phyloP scores from a whole-genome alignment of 2,888 invertebrate species.

The Eupithecia tripunctaria region DNA sequence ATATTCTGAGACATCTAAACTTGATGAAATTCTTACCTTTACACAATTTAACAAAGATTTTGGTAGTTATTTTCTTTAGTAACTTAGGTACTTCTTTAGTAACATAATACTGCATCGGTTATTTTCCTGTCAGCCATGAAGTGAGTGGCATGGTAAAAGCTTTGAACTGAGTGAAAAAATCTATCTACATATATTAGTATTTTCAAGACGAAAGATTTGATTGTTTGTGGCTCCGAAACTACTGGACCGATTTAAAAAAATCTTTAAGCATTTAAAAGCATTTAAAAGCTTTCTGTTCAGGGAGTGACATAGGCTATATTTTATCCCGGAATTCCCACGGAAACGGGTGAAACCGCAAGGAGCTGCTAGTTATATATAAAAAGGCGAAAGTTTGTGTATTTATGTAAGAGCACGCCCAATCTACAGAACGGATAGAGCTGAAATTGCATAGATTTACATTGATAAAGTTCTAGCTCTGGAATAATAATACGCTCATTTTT shows the following conservation, averaged over 20 bases:
- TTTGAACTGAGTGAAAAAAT: not conserved
- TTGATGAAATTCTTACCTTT: conserved; percentile 22
- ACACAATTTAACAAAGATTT: conserved; percentile 8
- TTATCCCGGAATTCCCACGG: no score
- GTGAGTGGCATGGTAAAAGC: not conserved
- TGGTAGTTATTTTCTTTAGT: not conserved
- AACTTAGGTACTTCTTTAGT: no score
- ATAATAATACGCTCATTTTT: not conserved
- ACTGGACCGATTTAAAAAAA: no score
- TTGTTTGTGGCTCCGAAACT: no score
- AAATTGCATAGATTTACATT: not conserved
- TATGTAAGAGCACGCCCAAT: not conserved
- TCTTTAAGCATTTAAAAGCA: no score
- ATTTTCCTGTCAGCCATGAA: not conserved
- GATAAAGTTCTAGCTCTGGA: not conserved
- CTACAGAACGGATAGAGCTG: not conserved
- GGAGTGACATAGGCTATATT: no score
- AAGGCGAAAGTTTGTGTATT: not conserved
- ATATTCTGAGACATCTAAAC: conserved; percentile 25
- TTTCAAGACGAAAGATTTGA: no score
- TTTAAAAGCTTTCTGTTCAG: no score
- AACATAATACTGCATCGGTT: not conserved
- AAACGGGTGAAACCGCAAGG: no score
- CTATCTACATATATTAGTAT: no score
- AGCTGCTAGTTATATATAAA: not conserved